These are phyloP conservation scores for Montipora capricornis DNA, from an alignment of 64 coral and sea anemone species.

Conservation along the genomic window DNA sequence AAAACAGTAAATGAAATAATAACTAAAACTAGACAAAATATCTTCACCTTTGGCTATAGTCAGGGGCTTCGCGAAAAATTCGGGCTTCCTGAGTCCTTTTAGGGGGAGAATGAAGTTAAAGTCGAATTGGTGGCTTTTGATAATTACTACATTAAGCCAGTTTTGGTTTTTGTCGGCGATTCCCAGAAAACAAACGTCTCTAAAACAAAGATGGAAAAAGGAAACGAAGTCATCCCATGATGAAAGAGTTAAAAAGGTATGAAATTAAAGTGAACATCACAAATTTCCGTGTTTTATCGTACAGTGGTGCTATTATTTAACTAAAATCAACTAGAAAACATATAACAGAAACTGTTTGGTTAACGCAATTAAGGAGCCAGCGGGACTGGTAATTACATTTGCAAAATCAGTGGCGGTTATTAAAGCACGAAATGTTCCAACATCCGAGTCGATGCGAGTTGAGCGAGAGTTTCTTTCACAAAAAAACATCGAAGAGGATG, in stretches of 20 bases:
- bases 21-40: slow-evolving; percentile 16
- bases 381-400: slow-evolving; percentile 27
- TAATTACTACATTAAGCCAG: slow-evolving; percentile 4
- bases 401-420: neutral
- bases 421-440: no score
- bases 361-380: neutral
- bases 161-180: neutral
- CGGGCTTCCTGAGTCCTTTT: slow-evolving; percentile 28
- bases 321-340: no score
- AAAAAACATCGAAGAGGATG: no score
- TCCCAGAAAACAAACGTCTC: slow-evolving; percentile 7
- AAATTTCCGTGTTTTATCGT: neutral
- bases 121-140: slow-evolving; percentile 28
- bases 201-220: slow-evolving; percentile 25
- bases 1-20: slow-evolving; percentile 44
- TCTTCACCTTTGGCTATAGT: slow-evolving; percentile 11
- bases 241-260: slow-evolving; percentile 42
- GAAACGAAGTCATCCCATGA: neutral
- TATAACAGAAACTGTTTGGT: no score
- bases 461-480: no score
- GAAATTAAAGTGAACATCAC: neutral
- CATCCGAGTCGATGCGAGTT: no score
- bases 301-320: neutral
- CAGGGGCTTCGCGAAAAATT: neutral
- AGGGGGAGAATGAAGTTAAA: slow-evolving; percentile 19